Evolutionary conservation across 2,797 vertebrate genomes (phyloP).

Genomic region (Danio choprae): DNA sequence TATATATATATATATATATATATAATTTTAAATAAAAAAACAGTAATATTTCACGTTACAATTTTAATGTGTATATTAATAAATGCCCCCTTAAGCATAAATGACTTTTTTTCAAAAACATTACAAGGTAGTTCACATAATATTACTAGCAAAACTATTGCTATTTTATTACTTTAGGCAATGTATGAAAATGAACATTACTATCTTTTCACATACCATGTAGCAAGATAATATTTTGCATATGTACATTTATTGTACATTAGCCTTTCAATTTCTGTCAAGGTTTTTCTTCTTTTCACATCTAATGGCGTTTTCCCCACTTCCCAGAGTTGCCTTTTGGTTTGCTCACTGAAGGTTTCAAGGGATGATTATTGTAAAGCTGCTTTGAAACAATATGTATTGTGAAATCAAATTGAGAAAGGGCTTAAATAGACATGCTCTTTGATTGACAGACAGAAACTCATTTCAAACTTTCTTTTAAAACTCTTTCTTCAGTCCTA

Average conservation of each 20-base stretch:
- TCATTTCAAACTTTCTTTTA: not conserved
- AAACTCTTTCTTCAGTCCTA: not conserved
- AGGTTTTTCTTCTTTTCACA: constrained; percentile 5
- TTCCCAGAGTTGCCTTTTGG: not conserved
- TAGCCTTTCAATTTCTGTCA: not conserved
- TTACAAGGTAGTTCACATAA: not conserved
- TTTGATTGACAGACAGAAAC: not conserved
- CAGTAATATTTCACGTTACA: no score
- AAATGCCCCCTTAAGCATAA: not conserved
- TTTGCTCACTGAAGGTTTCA: not conserved
- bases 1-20: no score
- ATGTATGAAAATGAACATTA: not conserved
- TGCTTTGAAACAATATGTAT: not conserved
- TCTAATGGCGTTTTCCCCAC: not conserved
- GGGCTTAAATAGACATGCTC: not conserved
- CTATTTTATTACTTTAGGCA: not conserved
- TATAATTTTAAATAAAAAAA: no score
- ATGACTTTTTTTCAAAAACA: not conserved
- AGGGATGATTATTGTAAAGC: not conserved
- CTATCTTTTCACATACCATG: constrained; percentile 3
- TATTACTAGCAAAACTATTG: not conserved
- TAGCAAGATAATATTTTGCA: constrained; percentile 11
- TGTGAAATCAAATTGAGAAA: not conserved
- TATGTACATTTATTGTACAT: not conserved
- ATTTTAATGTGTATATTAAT: not conserved